These are phyloP conservation scores for Ciconia maguari DNA, from an alignment of 2,113 vertebrate species.

Conservation along the genomic window DNA sequence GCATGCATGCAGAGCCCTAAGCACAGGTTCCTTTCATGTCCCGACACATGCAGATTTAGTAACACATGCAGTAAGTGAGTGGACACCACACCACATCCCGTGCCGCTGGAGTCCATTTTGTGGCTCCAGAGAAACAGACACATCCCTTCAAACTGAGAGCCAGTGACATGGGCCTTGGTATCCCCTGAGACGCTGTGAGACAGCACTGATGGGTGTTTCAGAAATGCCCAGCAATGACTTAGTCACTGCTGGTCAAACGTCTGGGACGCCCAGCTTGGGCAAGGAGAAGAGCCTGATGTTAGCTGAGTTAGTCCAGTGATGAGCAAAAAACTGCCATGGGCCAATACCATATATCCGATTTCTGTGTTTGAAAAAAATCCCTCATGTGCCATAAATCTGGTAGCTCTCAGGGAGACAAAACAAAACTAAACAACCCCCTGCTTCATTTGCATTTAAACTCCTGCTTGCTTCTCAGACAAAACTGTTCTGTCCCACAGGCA, in stretches of 20 bases:
- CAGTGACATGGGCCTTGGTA: not conserved
- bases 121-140: not conserved
- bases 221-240: rapidly evolving
- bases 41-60: not conserved
- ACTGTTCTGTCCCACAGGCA: rapidly evolving
- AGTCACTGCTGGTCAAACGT: not conserved
- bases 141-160: not conserved
- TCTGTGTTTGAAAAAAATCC: not conserved
- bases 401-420: not conserved
- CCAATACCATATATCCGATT: not conserved
- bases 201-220: not conserved
- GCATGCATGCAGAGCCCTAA: not conserved
- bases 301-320: not conserved
- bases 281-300: not conserved
- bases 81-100: not conserved
- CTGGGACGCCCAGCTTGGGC: not conserved
- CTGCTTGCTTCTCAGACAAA: not conserved
- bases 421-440: not conserved
- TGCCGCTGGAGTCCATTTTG: too few species aligned
- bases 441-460: not conserved
- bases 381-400: not conserved
- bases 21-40: not conserved
- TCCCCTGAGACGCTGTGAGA: not conserved
- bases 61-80: rapidly evolving
- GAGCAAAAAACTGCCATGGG: not conserved